Percentiles rank a stretch among this genome's conserved stretches.
Conservation (phyloP, 2,113 vertebrate genomes). For the Zapornia atra region DNA sequence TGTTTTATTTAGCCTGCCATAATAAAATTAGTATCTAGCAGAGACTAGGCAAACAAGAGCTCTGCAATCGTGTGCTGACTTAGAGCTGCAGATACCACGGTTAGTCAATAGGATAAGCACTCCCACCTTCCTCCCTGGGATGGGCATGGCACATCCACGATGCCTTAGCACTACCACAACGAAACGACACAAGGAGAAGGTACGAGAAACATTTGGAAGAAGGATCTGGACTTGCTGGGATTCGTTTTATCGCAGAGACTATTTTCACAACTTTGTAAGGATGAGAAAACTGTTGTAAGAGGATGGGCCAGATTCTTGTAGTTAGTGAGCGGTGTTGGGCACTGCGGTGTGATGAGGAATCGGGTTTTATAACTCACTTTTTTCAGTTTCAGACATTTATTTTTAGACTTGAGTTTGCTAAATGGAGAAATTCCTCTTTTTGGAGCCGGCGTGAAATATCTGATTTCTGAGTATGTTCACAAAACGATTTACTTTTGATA, state of each 20-base stretch:
- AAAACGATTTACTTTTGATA: not conserved
- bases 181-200: rapidly evolving
- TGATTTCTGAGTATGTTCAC: not conserved
- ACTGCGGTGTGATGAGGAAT: not conserved
- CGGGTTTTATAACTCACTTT: not conserved
- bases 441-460: not conserved
- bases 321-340: not conserved
- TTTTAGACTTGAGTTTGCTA: conserved; percentile 27
- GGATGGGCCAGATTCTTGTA: not conserved
- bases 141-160: not conserved
- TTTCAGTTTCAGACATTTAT: not conserved
- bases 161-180: rapidly evolving
- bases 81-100: not conserved
- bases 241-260: not conserved
- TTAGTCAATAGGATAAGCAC: not conserved
- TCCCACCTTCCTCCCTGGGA: not conserved
- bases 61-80: not conserved
- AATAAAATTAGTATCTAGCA: not conserved
- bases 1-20: conserved; percentile 5
- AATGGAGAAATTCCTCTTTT: conserved; percentile 49
- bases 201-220: not conserved
- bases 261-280: not conserved
- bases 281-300: not conserved
- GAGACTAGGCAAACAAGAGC: not conserved
- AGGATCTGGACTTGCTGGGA: not conserved